These are phyloP conservation scores for Liasis olivaceus DNA, from an alignment of 2,797 vertebrate genomes.

Conservation along the genomic window DNA sequence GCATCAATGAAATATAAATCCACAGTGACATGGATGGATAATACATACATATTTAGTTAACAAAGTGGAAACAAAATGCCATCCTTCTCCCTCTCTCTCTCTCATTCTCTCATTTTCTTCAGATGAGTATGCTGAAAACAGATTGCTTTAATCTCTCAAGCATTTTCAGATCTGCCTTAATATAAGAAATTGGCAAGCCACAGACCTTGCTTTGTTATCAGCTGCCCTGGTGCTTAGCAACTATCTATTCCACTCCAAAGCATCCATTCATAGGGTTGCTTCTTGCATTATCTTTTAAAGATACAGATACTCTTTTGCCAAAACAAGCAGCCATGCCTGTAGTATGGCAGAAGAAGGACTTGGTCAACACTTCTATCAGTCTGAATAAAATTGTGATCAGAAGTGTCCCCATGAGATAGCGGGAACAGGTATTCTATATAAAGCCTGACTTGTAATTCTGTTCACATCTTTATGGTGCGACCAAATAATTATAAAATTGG, in stretches of 20 bases:
- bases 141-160: not conserved
- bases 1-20: not conserved
- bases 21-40: not conserved
- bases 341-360: not conserved
- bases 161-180: constrained; percentile 23
- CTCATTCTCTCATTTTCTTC: not conserved
- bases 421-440: not conserved
- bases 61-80: not conserved
- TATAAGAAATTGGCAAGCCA: constrained; percentile 1
- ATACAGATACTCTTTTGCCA: constrained; percentile 21
- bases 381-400: not conserved
- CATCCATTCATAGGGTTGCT: not conserved
- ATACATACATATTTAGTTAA: not conserved
- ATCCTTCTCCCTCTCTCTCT: not conserved
- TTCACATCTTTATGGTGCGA: not conserved
- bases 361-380: not conserved
- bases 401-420: not conserved
- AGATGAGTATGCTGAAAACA: constrained; percentile 19
- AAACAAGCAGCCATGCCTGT: not conserved
- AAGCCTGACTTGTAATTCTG: not conserved
- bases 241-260: constrained; percentile 18
- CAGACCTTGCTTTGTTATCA: constrained; percentile 40
- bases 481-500: not conserved
- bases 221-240: constrained; percentile 42
- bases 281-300: not conserved